phyloP scores from a whole-genome alignment of 2,888 invertebrate species.

The Merodon equestris region DNA sequence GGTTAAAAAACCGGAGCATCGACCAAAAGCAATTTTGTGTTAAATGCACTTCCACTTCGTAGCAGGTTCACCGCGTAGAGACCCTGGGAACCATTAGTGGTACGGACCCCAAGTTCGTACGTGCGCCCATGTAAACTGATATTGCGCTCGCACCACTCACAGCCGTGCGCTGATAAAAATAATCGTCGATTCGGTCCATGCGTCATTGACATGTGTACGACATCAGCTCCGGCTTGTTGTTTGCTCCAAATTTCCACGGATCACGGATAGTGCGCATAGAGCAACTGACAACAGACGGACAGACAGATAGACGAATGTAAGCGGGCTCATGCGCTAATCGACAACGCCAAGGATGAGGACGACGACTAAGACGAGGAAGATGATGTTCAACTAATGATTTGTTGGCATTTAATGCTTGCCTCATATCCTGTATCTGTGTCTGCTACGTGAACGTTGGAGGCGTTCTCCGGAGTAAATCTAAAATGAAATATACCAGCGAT shows the following conservation, averaged over 20 bases:
- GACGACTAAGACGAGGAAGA: too few relatives aligned
- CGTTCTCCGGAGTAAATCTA: slow-evolving; percentile 65
- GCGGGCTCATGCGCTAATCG: slow-evolving; percentile 40
- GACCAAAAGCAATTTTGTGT: slow-evolving; percentile 62
- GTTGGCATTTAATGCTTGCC: slow-evolving; percentile 66
- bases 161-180: slow-evolving; percentile 49
- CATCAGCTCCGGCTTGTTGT: slow-evolving; percentile 41
- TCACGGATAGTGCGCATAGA: slow-evolving; percentile 17
- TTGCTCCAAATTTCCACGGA: slow-evolving; percentile 49
- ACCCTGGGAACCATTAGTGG: slow-evolving; percentile 65
- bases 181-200: slow-evolving; percentile 17
- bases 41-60: slow-evolving; percentile 37
- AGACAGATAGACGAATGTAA: too few relatives aligned
- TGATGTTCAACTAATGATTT: slow-evolving; percentile 65
- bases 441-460: slow-evolving; percentile 50
- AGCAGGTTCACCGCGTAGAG: slow-evolving; percentile 25
- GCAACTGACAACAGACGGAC: too few relatives aligned
- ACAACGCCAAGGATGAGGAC: slow-evolving; percentile 29
- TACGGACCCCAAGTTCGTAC: slow-evolving; percentile 5
- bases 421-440: slow-evolving; percentile 32
- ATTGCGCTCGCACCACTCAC: slow-evolving; percentile 9
- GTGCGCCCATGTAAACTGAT: slow-evolving; percentile 55
- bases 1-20: slow-evolving; percentile 59
- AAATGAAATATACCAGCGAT: slow-evolving; percentile 68
- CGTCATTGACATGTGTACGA: slow-evolving; percentile 64